phyloP scores from a whole-genome alignment of 2,888 invertebrate species.

The Celastrina argiolus region DNA sequence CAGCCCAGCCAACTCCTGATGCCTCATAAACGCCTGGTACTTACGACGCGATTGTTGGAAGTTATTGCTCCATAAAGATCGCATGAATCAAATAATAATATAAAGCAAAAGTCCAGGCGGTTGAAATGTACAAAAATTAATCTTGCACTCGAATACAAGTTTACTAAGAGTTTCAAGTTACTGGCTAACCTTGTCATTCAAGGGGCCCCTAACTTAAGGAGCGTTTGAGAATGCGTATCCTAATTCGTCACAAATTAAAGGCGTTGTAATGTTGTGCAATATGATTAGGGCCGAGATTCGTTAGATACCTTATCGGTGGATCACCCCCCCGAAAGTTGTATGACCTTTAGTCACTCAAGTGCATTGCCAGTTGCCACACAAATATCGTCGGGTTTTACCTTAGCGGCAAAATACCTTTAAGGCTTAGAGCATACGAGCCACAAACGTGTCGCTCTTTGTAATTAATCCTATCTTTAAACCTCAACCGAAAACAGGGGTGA shows the following conservation, averaged over 20 bases:
- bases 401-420: neutral
- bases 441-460: too few relatives aligned
- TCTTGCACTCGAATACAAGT: neutral
- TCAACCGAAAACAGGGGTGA: too few relatives aligned
- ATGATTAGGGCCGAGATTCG: constrained; percentile 33
- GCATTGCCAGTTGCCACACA: constrained; percentile 1
- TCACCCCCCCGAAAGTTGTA: constrained; percentile 45
- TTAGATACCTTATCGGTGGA: constrained; percentile 56
- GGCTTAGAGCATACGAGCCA: too few relatives aligned
- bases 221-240: neutral
- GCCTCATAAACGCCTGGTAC: constrained; percentile 68
- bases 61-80: constrained; percentile 20
- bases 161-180: neutral
- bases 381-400: neutral
- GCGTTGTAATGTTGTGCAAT: constrained; percentile 31
- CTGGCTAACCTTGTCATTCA: neutral
- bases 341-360: constrained; percentile 14
- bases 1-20: constrained; percentile 63
- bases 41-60: constrained; percentile 41
- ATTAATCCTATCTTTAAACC: too few relatives aligned
- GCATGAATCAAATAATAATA: neutral
- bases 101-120: too few relatives aligned
- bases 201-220: neutral
- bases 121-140: neutral
- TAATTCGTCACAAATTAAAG: neutral